These are phyloP conservation scores for Tenthredo amoena DNA, from an alignment of 2,888 invertebrate species.

Conservation along the genomic window DNA sequence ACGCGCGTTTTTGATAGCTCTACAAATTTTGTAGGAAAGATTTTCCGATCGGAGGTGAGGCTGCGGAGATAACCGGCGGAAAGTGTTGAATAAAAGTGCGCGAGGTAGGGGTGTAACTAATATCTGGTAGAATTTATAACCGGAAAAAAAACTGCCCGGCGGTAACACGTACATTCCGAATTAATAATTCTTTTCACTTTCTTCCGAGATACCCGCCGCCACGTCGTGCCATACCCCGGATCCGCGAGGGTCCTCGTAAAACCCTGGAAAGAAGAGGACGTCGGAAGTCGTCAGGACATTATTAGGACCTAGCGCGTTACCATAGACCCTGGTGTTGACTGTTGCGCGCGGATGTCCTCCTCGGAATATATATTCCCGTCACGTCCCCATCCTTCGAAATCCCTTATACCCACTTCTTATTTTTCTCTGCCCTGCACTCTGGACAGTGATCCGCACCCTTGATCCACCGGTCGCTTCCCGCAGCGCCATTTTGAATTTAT, in stretches of 20 bases:
- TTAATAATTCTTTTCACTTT: slow-evolving; percentile 60
- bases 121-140: neutral
- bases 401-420: slow-evolving; percentile 44
- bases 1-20: neutral
- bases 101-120: neutral
- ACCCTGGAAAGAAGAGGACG: slow-evolving; percentile 13
- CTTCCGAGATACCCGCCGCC: neutral
- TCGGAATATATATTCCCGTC: slow-evolving; percentile 40
- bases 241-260: slow-evolving; percentile 59
- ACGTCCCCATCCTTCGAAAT: slow-evolving; percentile 46
- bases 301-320: slow-evolving; percentile 32
- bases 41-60: neutral
- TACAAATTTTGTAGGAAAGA: neutral
- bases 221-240: neutral
- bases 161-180: slow-evolving; percentile 47
- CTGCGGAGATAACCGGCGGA: neutral
- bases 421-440: neutral
- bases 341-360: slow-evolving; percentile 26
- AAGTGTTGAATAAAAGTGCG: neutral
- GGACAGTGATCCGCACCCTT: slow-evolving; percentile 37
- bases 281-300: slow-evolving; percentile 51
- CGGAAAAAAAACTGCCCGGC: neutral
- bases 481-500: slow-evolving; percentile 28
- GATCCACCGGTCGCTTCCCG: neutral
- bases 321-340: slow-evolving; percentile 31